Evolutionary conservation across 23 tunicate species (phyloP).

Genomic region (Styela clava): DNA sequence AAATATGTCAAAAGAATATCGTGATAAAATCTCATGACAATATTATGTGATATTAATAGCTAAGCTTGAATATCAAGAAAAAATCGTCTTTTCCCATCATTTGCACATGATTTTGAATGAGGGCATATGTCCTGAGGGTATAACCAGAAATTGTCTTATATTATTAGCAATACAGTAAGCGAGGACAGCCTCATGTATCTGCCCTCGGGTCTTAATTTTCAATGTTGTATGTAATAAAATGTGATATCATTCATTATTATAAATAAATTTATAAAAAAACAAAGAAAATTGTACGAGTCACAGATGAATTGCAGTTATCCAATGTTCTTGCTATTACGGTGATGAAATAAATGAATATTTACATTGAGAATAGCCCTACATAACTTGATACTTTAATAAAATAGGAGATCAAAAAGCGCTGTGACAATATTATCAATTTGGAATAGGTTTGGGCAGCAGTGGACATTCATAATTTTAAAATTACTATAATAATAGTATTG

Average conservation of each 20-base stretch:
- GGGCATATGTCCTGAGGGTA: not conserved
- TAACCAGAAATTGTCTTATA: not conserved
- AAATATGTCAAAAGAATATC: too few relatives aligned
- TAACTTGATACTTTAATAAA: too few relatives aligned
- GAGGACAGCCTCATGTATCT: not conserved
- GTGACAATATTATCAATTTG: too few relatives aligned
- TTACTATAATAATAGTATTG: too few relatives aligned
- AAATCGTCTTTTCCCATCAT: not conserved
- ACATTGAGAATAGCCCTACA: too few relatives aligned
- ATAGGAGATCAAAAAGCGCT: too few relatives aligned
- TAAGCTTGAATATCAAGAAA: not conserved
- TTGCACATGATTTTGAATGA: not conserved
- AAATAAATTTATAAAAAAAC: too few relatives aligned
- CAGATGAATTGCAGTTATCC: too few relatives aligned
- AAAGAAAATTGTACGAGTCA: not conserved
- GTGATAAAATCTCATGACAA: not conserved
- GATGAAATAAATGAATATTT: too few relatives aligned
- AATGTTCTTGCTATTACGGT: too few relatives aligned
- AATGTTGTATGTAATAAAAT: not conserved
- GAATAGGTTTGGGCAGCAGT: too few relatives aligned
- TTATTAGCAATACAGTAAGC: not conserved
- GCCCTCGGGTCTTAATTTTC: not conserved
- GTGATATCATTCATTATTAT: not conserved
- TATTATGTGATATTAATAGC: not conserved
- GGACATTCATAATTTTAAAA: too few relatives aligned